Percentiles rank a stretch among this genome's conserved stretches.
phyloP scores from a whole-genome alignment of 2,888 invertebrate genomes.

The Pollenia amentaria region DNA sequence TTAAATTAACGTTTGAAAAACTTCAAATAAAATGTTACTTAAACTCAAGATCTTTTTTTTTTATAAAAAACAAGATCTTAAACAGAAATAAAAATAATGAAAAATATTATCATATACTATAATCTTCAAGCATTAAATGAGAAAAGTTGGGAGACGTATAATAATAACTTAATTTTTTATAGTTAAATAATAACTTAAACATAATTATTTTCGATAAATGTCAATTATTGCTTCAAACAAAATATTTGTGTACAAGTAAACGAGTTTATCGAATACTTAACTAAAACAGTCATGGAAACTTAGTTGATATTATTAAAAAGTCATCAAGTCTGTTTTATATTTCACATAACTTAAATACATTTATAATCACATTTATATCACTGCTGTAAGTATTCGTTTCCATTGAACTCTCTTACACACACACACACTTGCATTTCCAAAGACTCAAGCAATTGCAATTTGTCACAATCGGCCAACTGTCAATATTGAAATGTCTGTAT shows the following conservation, averaged over 20 bases:
- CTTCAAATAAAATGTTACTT: not conserved
- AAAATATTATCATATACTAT: not conserved
- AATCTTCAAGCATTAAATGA: not conserved
- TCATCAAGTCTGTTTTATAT: conserved; percentile 14
- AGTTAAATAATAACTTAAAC: not conserved
- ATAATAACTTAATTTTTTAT: not conserved
- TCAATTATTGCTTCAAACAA: not conserved
- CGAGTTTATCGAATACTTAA: not conserved
- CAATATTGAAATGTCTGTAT: conserved; percentile 19
- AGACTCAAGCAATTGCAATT: not conserved
- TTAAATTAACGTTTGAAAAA: not conserved
- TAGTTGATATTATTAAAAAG: conserved; percentile 32
- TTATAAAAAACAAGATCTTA: not conserved
- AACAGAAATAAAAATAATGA: conserved; percentile 18
- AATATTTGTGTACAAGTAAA: not conserved
- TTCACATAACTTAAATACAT: not conserved
- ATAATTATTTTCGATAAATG: too few relatives aligned
- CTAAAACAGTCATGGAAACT: not conserved
- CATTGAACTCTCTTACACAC: not conserved
- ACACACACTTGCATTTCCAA: not conserved
- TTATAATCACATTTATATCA: not conserved
- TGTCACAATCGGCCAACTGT: conserved; percentile 17
- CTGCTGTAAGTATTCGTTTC: not conserved
- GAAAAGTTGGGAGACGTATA: too few relatives aligned
- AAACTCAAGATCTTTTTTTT: not conserved